Conservation (phyloP, 2,888 invertebrate genomes). For the Crematogaster levior region DNA sequence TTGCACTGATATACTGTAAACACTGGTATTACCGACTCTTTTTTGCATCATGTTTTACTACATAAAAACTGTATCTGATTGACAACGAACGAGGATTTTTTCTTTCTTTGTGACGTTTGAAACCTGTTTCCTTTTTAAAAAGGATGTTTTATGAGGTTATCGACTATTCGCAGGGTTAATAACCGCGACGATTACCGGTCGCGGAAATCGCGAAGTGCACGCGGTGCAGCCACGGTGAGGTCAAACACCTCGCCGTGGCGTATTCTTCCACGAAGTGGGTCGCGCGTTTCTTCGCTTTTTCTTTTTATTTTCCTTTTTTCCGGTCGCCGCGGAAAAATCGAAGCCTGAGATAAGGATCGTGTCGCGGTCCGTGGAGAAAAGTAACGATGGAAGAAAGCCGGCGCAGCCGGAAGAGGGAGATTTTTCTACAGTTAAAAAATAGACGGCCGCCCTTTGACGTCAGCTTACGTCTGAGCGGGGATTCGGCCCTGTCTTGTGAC, state of each 20-base stretch:
- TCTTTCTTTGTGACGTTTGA: not conserved
- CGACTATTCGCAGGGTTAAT: slow-evolving; percentile 30
- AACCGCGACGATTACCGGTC: slow-evolving; percentile 40
- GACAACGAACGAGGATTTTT: not conserved
- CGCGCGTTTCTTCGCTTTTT: slow-evolving; percentile 16
- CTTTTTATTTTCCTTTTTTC: not conserved
- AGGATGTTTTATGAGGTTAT: not conserved
- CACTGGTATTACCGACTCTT: not conserved
- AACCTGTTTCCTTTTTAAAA: not conserved
- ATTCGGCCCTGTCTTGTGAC: slow-evolving; percentile 24
- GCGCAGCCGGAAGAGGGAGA: not conserved
- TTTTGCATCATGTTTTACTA: not conserved
- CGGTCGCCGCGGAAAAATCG: slow-evolving; percentile 31
- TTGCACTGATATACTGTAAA: not conserved
- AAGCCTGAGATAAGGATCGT: slow-evolving; percentile 1
- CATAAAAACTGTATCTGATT: not conserved
- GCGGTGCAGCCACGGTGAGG: slow-evolving; percentile 27
- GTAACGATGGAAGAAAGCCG: not conserved
- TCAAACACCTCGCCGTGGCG: slow-evolving; percentile 30
- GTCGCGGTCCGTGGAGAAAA: not conserved
- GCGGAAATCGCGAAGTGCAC: slow-evolving; percentile 44
- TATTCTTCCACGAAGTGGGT: slow-evolving; percentile 43
- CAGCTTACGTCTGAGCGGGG: slow-evolving; percentile 29
- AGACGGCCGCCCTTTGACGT: slow-evolving; percentile 22
- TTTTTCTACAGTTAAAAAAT: slow-evolving; percentile 30